phyloP scores from a whole-genome alignment of 2,113 vertebrate genomes.

The Morone saxatilis region DNA sequence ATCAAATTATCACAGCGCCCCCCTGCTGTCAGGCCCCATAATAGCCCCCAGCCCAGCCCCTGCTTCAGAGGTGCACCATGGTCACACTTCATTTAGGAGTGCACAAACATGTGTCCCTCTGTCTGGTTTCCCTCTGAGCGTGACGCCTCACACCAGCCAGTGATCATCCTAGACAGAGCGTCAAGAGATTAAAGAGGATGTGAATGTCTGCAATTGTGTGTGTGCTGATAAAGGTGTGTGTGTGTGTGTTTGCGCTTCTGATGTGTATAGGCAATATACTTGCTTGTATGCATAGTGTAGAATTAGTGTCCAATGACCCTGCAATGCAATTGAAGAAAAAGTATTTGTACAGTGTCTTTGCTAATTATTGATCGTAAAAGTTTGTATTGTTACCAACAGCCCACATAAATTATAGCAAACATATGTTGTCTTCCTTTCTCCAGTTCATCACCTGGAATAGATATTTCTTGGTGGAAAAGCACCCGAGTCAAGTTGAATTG shows the following conservation, averaged over 20 bases:
- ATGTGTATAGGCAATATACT: constrained; percentile 1
- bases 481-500: constrained; percentile 67
- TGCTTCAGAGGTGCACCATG: constrained; percentile 87
- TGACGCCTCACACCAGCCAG: constrained; percentile 77
- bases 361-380: constrained; percentile 10
- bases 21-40: constrained; percentile 92
- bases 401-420: constrained; percentile 43
- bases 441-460: constrained; percentile 53
- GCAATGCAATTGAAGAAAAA: constrained; percentile 6
- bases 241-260: constrained; percentile 1
- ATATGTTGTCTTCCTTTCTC: constrained; percentile 50
- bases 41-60: constrained; percentile 81
- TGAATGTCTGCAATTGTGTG: constrained; percentile 50
- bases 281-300: background rate
- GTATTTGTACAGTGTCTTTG: background rate
- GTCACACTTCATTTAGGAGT: constrained; percentile 90
- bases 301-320: background rate
- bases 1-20: constrained; percentile 98
- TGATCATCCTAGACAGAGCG: constrained; percentile 69
- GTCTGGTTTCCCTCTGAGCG: constrained; percentile 88
- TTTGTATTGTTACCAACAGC: constrained; percentile 13
- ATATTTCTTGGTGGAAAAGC: constrained; percentile 55
- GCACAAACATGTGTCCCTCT: constrained; percentile 89
- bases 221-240: constrained; percentile 4
- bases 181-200: constrained; percentile 63